A percentile compares a stretch with the other conserved stretches of the same genome.
These are phyloP conservation scores for Drosophila formosana DNA, from an alignment of 2,888 invertebrate species.

Conservation along the genomic window DNA sequence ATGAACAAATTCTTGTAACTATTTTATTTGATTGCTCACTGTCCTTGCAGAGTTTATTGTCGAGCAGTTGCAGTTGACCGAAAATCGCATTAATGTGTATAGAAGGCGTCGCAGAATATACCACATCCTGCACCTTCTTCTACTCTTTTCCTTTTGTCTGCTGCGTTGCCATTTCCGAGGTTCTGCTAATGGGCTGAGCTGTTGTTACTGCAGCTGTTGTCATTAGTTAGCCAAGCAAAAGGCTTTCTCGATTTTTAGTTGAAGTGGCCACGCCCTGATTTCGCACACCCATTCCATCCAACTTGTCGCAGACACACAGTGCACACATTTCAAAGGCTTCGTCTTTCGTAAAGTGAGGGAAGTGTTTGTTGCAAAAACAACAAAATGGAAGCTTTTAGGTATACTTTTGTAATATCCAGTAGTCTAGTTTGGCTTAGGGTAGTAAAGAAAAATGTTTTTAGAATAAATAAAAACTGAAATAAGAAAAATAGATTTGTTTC, in stretches of 20 bases:
- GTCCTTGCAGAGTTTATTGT: constrained; percentile 17
- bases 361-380: constrained; percentile 68
- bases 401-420: constrained; percentile 43
- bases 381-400: constrained; percentile 60
- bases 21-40: constrained; percentile 4
- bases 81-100: constrained; percentile 67
- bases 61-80: constrained; percentile 54
- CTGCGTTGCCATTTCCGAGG: constrained; percentile 46
- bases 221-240: constrained; percentile 64
- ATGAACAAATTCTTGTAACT: constrained; percentile 31
- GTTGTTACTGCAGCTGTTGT: constrained; percentile 35
- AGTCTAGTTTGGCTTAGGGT: neutral
- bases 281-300: constrained; percentile 17
- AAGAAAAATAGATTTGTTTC: neutral
- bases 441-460: neutral
- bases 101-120: constrained; percentile 20
- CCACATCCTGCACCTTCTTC: constrained; percentile 38
- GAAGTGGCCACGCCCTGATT: constrained; percentile 71
- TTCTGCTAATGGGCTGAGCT: constrained; percentile 66
- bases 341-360: constrained; percentile 49
- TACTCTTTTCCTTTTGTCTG: constrained; percentile 9
- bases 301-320: constrained; percentile 46
- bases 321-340: constrained; percentile 72
- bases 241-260: constrained; percentile 70
- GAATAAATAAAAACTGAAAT: too few species aligned